A percentile compares a stretch with the other conserved stretches of the same genome.
phyloP scores from a whole-genome alignment of 2,797 vertebrate species.

The Chiroxiphia lanceolata region DNA sequence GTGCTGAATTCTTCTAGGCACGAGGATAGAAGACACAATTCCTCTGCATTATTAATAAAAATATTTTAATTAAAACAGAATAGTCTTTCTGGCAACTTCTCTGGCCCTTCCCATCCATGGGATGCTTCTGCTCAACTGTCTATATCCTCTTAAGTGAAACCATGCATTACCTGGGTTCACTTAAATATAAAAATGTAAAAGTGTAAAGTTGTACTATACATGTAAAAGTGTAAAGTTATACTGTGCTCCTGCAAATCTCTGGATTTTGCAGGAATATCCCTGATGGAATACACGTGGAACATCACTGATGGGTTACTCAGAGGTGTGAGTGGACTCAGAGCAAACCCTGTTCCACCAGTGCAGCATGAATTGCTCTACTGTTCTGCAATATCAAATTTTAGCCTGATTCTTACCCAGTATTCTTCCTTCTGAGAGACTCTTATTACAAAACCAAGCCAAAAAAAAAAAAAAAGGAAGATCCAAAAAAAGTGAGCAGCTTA shows the following conservation, averaged over 20 bases:
- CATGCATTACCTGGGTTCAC: background rate
- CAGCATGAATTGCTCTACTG: rapidly evolving
- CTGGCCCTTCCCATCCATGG: background rate
- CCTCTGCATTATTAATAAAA: background rate
- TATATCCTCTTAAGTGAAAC: rapidly evolving
- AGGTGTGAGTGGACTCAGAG: background rate
- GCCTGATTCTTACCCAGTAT: rapidly evolving
- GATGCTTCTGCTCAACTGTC: too few relatives aligned
- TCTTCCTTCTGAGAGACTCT: background rate
- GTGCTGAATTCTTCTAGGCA: background rate
- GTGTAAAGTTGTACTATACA: rapidly evolving
- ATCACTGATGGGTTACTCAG: too few relatives aligned
- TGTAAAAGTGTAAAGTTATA: rapidly evolving
- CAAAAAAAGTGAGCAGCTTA: background rate
- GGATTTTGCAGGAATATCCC: too few relatives aligned
- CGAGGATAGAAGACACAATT: background rate
- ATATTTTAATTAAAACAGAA: background rate
- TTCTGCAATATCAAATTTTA: background rate
- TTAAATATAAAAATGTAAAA: background rate
- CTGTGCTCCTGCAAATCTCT: rapidly evolving
- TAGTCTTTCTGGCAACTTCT: background rate
- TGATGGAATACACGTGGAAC: too few relatives aligned
- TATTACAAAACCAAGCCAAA: background rate
- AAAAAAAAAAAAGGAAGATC: too few relatives aligned
- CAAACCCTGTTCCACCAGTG: rapidly evolving